Evolutionary conservation across 2,888 invertebrate species (phyloP), one percentile per base, ranked within the genome.

Genomic region (Bombylius major): DNA sequence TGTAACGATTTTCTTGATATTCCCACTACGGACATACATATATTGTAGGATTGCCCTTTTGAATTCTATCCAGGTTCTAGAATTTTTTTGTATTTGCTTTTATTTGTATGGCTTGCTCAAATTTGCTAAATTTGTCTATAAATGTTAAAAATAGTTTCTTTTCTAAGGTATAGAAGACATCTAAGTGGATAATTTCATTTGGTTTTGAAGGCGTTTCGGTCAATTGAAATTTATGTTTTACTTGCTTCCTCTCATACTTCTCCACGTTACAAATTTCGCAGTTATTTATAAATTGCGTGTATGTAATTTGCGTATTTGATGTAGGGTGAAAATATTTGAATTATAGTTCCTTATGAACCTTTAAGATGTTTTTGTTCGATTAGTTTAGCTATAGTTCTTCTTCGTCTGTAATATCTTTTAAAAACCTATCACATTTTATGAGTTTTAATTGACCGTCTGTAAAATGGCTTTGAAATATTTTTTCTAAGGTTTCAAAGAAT

Each of bases 61-160:
- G 33, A 52, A 51, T 32, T 57, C 51, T 31, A 34, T 39, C 56
- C 51, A 58, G 4, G 51, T 54, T 54, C 58, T 53, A 33, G 23
- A 13, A 23, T n/a, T n/a, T n/a, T n/a, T n/a, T n/a, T n/a, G n/a
- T n/a, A n/a, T n/a, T n/a, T n/a, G n/a, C n/a, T n/a, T 45, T 31
- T 45, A 56, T 39, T 33, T 47, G 32, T 13, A 53, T 52, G 14
- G 56, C 56, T 44, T 52, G 49, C 3, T 48, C 56, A 45, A 52
- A 52, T 44, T 56, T 56, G 5, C 23, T 50, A n/a, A 54, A 51
- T 42, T 55, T 58, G 14, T 58, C 55, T 12, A 58, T 55, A n/a
- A 55, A 9, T 8, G 52, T 58, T 14, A 58, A 3, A 36, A 55
- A 58, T 36, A 36, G 36, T 36, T 36, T 36, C 36, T 36, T 36